Base-by-base conservation (phyloP, 1,140 invertebrate species). In the Zaprionus nigranus region DNA sequence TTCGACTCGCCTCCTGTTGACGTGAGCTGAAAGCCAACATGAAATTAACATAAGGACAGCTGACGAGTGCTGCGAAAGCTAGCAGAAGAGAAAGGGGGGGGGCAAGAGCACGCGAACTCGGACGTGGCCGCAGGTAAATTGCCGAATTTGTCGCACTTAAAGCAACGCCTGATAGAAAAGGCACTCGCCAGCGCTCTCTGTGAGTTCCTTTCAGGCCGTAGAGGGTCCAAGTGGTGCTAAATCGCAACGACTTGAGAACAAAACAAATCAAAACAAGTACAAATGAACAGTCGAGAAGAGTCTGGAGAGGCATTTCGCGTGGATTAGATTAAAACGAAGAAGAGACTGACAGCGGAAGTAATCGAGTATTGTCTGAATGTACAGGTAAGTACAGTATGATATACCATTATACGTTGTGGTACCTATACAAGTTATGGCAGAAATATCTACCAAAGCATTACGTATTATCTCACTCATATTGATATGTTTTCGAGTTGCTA, bases 1-100 rank as follows among this genome's bases (percentile, higher is more conserved):
- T 46, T 46, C n/a, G n/a, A 46, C 40, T 17, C 2, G 40, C 40
- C 40, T 46, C n/a, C 40, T 46, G n/a, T 73, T 40, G 66, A 78
- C 78, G 78, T 80, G 78, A 80, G 75, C 78, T 74, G 78, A 80
- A 80, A 80, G 61, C 60, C 64, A 80, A 78, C 60, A 64, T 74
- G 75, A 80, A 78, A 80, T 80, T 80, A 80, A 80, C 69, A 68
- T 76, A 63, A 77, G 46, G 54, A 63, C 68, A 46, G 40, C 40
- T 17, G 40, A 7, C 40, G 40, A 46, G 40, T 46, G 40, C 2
- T 17, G n/a, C 5, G n/a, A 17, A n/a, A 46, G 40, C n/a, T 3
- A 7, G 40, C 6, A 1, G n/a, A 2, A 6, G n/a, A n/a, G 40
- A 1, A n/a, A 6, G n/a, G 2, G n/a, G n/a, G 2, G n/a, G n/a